Base-by-base conservation (phyloP, 2,797 vertebrate species). In the Diplodus sargus region DNA sequence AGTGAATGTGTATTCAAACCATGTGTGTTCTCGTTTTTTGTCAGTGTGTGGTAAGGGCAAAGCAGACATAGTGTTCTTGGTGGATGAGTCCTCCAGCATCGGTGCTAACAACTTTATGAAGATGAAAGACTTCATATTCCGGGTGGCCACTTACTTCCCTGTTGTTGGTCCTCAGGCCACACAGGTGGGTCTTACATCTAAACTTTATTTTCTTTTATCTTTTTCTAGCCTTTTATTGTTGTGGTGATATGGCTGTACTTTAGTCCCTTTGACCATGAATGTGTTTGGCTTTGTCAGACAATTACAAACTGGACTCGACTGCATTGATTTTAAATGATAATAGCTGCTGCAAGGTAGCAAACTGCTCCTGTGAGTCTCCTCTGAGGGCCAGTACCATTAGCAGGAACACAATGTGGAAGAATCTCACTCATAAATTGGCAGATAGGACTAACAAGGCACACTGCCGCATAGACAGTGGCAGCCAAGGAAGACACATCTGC, bases 61-160 rank as follows among this genome's bases (percentile, higher is more conserved):
- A 88, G 96, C 96, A 16, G 97, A 98, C 45, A 82, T 98, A 2
- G 96, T 95, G 0, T 97, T 98, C 90, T 87, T 98, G 81, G 96
- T 98, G 80, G 97, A 98, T 16, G 97, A 98, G 84, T 98, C 97
- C n/a, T 97, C 96, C 0, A 98, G 97, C 89, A 96, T 98, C 0
- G 97, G 97, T 4, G 88, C 92, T 1, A 93, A 94, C 89, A 97
- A 98, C 90, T 98, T 98, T 68, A 90, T 90, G 34, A 97, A 96
- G 88, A 94, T 98, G 74, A 97, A 97, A 82, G 96, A 97, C 90
- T 97, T 98, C 85, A 94, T 98, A n/a, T 97, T 97, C 91, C 88
- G 96, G 51, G 93, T 96, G 16, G 82, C 96, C 15, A 97, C 97
- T 17, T 97, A 97, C 85, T 98, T 98, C 84, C 97, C 97, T 0